Base-by-base conservation (phyloP, 2,888 invertebrate species). In the Rotaria socialis region DNA sequence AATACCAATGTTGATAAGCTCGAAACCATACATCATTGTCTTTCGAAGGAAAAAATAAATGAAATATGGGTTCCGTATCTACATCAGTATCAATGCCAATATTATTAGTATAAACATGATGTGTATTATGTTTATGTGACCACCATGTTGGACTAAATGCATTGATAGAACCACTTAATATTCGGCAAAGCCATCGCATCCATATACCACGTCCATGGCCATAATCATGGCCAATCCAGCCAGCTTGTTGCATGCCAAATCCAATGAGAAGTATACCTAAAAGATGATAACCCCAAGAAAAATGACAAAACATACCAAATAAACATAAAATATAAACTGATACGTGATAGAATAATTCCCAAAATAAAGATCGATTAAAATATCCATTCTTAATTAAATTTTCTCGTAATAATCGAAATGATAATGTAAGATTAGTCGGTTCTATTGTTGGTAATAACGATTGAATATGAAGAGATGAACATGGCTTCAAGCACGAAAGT, bases 81-180 rank as follows among this genome's bases (percentile, higher is more conserved):
- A 67, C 35, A 35, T 67, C 67, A 0, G 35, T 67, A 35, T 67
- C 67, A 19, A 67, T 67, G 5, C 67, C 67, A 35, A 67, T 16
- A 35, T 67, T 35, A 67, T 67, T 67, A 27, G 67, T 67, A 35
- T 35, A 67, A 0, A 67, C 35, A 35, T 67, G 67, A 67, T 67
- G 67, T 35, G 67, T 67, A 67, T 67, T 67, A 35, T 67, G 67
- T 67, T 67, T 67, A 67, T 67, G 67, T 35, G 67, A 67, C 67
- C 67, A 67, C 67, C 67, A 67, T 6, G 67, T 67, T 67, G 67
- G 67, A 27, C 67, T 67, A 27, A 67, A 67, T 2, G 35, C 67
- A 35, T 67, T 67, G 19, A 67, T 19, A 67, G 4, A 67, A 67
- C 67, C 67, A 14, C 35, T 35, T 16, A 67, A 35, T 67, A 35